phyloP scores from a whole-genome alignment of 1,140 invertebrate genomes.

The Drosophila elegans region DNA sequence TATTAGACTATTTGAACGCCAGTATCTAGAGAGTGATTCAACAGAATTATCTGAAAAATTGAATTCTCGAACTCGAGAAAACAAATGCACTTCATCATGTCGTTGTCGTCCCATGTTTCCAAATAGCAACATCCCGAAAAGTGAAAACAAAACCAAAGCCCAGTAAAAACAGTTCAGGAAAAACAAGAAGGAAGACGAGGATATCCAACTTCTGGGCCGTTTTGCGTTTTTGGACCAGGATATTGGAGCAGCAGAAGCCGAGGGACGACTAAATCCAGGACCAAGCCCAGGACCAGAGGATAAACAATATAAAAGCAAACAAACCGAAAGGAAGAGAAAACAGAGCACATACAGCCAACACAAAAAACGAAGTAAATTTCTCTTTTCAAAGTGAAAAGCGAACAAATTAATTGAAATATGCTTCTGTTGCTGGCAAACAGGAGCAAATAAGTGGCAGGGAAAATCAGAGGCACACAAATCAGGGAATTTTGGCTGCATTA shows the following conservation, averaged over 20 bases:
- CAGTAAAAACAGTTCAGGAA: slow-evolving; percentile 11
- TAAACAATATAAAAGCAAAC: slow-evolving; percentile 37
- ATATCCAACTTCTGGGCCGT: neutral
- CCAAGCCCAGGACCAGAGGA: slow-evolving; percentile 17
- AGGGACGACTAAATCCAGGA: neutral
- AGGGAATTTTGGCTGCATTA: no score
- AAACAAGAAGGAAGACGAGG: neutral
- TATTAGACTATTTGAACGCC: neutral
- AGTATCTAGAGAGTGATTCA: neutral
- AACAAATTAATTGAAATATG: slow-evolving; percentile 49
- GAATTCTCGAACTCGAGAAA: slow-evolving; percentile 1
- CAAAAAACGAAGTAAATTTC: slow-evolving; percentile 6
- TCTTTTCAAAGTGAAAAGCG: slow-evolving; percentile 11
- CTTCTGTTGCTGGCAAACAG: slow-evolving; percentile 12
- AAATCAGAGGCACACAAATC: neutral
- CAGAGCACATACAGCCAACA: slow-evolving; percentile 5
- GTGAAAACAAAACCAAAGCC: slow-evolving; percentile 4
- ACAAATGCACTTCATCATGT: slow-evolving; percentile 3
- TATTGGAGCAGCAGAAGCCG: neutral
- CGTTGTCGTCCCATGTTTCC: neutral
- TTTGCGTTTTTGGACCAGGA: slow-evolving; percentile 4
- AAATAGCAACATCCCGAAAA: neutral
- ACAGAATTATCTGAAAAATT: slow-evolving; percentile 1
- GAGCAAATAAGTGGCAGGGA: neutral
- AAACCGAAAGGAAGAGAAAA: slow-evolving; percentile 19